A percentile compares a stretch with the other conserved stretches of the same genome.
Evolutionary conservation across 2,797 vertebrate genomes (phyloP).

Genomic region (Monodelphis domestica): DNA sequence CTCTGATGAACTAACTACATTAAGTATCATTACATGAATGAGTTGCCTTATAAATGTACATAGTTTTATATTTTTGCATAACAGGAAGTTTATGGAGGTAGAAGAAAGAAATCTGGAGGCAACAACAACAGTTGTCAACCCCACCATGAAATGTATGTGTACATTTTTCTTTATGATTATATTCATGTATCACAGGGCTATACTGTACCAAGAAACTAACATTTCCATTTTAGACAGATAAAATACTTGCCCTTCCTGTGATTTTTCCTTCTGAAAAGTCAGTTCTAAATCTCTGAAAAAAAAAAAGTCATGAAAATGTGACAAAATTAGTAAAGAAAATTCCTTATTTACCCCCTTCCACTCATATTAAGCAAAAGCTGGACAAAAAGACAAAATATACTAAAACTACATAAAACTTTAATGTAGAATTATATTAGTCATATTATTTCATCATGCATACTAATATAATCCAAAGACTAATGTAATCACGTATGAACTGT

Average conservation of each 20-base stretch:
- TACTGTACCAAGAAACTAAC: background rate
- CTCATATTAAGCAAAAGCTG: slow-evolving; percentile 27
- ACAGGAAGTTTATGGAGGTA: background rate
- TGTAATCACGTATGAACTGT: background rate
- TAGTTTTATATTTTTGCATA: background rate
- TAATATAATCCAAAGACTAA: slow-evolving; percentile 18
- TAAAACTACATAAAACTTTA: background rate
- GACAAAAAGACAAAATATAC: slow-evolving; percentile 23
- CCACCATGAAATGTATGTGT: background rate
- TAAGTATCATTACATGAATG: background rate
- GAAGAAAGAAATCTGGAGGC: too few species aligned
- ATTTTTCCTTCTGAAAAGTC: slow-evolving; percentile 99
- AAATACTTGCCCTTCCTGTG: slow-evolving; percentile 94
- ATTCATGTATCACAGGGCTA: background rate
- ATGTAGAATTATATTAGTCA: background rate
- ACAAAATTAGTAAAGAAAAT: slow-evolving; percentile 14
- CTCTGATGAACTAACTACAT: background rate
- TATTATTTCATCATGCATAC: background rate
- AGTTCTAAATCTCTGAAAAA: slow-evolving; percentile 95
- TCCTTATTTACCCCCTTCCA: slow-evolving; percentile 1
- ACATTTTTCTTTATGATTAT: slow-evolving; percentile 15
- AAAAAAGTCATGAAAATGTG: slow-evolving; percentile 45
- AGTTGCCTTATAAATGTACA: background rate
- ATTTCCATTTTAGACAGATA: slow-evolving; percentile 52
- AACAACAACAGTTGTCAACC: too few species aligned